These are phyloP conservation scores for Scleropages formosus DNA, from an alignment of 2,797 vertebrate genomes.

Conservation along the genomic window DNA sequence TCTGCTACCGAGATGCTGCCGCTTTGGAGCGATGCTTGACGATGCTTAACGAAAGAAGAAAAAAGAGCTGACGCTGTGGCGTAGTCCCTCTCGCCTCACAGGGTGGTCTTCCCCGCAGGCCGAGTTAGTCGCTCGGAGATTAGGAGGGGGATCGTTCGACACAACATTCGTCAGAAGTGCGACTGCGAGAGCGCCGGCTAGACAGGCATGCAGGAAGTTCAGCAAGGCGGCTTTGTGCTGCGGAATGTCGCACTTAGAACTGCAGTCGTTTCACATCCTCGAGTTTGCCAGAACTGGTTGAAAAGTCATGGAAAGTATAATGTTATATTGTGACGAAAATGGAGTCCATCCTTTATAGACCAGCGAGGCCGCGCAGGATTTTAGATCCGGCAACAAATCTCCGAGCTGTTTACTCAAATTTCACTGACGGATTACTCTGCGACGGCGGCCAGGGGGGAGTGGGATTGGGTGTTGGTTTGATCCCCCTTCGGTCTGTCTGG, in stretches of 20 bases:
- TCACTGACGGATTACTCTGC: too few species aligned
- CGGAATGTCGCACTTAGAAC: slow-evolving; percentile 1
- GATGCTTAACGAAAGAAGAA: background rate
- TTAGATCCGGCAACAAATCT: too few species aligned
- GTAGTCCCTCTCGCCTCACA: slow-evolving; percentile 17
- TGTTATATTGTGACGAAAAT: background rate
- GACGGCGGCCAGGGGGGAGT: too few species aligned
- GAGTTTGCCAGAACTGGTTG: background rate
- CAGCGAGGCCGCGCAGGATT: background rate
- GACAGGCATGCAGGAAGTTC: slow-evolving; percentile 8
- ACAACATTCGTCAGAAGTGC: slow-evolving; percentile 11
- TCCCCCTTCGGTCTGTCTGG: too few species aligned
- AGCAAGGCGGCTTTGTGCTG: slow-evolving; percentile 14
- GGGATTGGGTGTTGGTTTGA: too few species aligned
- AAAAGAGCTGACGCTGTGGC: background rate
- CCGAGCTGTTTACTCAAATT: too few species aligned
- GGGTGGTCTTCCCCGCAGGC: slow-evolving; percentile 19
- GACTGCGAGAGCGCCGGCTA: slow-evolving; percentile 24
- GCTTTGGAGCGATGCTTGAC: background rate
- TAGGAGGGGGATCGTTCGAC: background rate
- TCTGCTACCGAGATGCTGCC: background rate
- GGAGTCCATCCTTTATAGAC: background rate
- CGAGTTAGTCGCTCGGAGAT: slow-evolving; percentile 20
- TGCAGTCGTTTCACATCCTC: background rate
- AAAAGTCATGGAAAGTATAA: background rate